Evolutionary conservation across 2,888 invertebrate species (phyloP), one percentile per base, ranked within the genome.

Genomic region (Dicycla oo): DNA sequence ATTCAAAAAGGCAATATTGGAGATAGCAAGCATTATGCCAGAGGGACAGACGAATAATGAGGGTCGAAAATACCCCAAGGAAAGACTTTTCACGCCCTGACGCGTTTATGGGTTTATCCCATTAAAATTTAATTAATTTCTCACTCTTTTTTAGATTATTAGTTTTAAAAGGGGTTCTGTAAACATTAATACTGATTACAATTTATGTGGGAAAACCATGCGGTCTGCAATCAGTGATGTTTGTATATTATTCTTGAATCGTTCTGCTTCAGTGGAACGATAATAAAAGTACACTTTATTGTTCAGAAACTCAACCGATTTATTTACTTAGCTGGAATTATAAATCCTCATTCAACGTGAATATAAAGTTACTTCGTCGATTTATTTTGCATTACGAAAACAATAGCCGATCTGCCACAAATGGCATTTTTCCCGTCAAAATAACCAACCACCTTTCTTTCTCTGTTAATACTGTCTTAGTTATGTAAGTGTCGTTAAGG

Each of bases 51-150:
- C 88, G 86, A 88, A 88, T 92, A 91, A 91, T 89, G 88, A 90
- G 88, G 91, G 91, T 90, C 86, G 87, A 86, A 81, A 86, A 85
- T 84, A 81, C 88, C 86, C 89, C 78, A 79, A 82, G 88, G 90
- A 88, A 86, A 76, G 85, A 80, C 88, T 85, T 88, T 90, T 86
- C 88, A 89, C 88, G 88, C 84, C 73, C 81, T 81, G 75, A 82
- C 87, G 89, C 90, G 84, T 88, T 90, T 88, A 89, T 87, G 82
- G 89, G 88, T 87, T 89, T 86, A 86, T 88, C 87, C 84, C 87
- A 91, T 92, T 91, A 91, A 91, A 91, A 88, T 91, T 93, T 92
- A 90, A 92, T 90, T 90, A 88, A 84, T 83, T 88, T 82, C 80
- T 78, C 75, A 34, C 53, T 69, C 70, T 65, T 58, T 81, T 70